Evolutionary conservation across 2,888 invertebrate genomes (phyloP).

Genomic region (Fragum fragum): DNA sequence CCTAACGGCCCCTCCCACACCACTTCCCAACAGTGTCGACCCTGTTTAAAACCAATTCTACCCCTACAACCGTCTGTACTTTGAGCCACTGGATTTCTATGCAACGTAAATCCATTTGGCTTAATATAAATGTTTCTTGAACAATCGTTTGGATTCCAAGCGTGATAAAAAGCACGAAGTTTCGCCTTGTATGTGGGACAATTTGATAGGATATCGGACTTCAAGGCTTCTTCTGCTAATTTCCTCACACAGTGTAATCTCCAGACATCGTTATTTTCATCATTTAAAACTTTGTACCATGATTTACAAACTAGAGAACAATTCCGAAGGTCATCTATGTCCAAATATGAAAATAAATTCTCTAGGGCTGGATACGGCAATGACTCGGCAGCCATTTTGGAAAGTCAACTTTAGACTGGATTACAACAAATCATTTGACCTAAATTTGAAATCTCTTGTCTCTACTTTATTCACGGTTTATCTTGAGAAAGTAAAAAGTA

Average conservation of each 20-base stretch:
- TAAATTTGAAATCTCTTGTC: no score
- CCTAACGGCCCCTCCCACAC: constrained; percentile 99
- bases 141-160: constrained; percentile 99
- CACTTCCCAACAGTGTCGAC: constrained; percentile 98
- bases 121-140: constrained; percentile 98
- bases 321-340: constrained; percentile 94
- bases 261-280: constrained; percentile 99
- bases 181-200: constrained; percentile 97
- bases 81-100: constrained; percentile 99
- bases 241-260: constrained; percentile 94
- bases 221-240: constrained; percentile 94
- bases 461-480: no score
- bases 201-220: constrained; percentile 95
- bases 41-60: constrained; percentile 94
- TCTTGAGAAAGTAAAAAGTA: no score
- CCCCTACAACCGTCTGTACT: constrained; percentile 97
- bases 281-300: constrained; percentile 96
- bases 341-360: constrained; percentile 93
- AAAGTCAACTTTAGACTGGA: constrained; percentile 33
- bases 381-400: constrained; percentile 80
- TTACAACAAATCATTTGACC: constrained; percentile 30
- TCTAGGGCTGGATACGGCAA: constrained; percentile 83
- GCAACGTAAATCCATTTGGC: constrained; percentile 98
- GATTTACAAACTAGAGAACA: constrained; percentile 97
- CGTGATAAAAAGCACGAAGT: constrained; percentile 95